These are phyloP conservation scores for Perognathus longimembris DNA, from an alignment of 2,113 vertebrate genomes.

Conservation along the genomic window DNA sequence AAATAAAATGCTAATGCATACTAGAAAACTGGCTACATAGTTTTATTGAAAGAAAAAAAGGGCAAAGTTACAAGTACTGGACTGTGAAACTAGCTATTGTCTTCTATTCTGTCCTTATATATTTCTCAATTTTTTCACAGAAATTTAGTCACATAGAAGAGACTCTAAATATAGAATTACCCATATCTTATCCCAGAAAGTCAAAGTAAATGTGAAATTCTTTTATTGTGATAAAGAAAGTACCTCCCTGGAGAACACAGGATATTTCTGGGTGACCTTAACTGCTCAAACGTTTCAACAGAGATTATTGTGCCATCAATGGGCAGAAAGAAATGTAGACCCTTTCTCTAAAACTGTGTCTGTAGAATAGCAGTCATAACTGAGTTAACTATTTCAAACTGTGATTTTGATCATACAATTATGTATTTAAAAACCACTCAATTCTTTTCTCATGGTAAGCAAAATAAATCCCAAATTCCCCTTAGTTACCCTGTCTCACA, in stretches of 20 bases:
- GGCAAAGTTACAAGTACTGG: neutral
- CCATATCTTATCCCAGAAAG: neutral
- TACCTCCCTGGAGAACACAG: neutral
- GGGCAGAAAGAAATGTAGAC: neutral
- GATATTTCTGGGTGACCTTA: neutral
- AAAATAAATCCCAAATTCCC: neutral
- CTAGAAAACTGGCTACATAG: neutral
- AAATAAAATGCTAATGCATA: neutral
- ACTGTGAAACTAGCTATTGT: neutral
- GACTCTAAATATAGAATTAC: neutral
- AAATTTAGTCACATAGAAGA: neutral
- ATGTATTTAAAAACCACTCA: neutral
- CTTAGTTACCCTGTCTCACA: neutral
- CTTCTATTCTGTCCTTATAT: neutral
- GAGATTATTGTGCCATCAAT: neutral
- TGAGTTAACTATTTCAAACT: neutral
- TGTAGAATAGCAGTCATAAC: neutral
- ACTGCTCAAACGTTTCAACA: neutral
- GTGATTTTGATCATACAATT: neutral
- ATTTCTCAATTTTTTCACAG: neutral
- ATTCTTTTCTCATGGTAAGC: neutral
- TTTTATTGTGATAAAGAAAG: neutral
- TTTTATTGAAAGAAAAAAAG: neutral
- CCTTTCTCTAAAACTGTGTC: neutral
- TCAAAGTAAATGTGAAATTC: conserved; percentile 21